A percentile compares a stretch with the other conserved stretches of the same genome.
Conservation (phyloP, 2,888 invertebrate species). For the Pterostichus madidus region DNA sequence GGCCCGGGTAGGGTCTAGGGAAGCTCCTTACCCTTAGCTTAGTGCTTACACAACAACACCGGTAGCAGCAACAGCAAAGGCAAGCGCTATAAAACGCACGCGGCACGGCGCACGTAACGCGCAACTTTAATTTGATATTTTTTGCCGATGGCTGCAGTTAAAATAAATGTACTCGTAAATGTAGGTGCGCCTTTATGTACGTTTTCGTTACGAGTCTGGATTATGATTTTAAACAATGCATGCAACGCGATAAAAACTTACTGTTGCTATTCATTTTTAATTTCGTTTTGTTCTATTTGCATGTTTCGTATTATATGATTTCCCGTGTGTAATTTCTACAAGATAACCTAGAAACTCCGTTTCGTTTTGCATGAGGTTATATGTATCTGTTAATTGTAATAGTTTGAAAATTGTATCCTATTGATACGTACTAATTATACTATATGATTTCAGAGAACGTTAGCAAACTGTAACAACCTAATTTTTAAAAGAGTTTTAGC, state of each 20-base stretch:
- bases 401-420: constrained; percentile 48
- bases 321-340: constrained; percentile 60
- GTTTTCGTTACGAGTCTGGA: constrained; percentile 56
- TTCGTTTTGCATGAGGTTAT: background rate
- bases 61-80: background rate
- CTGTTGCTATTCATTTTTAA: constrained; percentile 56
- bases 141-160: constrained; percentile 63
- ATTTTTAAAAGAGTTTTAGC: no score
- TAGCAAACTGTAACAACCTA: no score
- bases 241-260: constrained; percentile 61
- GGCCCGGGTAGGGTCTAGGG: background rate
- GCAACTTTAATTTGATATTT: constrained; percentile 65
- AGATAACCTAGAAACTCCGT: constrained; percentile 33
- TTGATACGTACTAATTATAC: constrained; percentile 43
- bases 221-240: constrained; percentile 67
- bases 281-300: constrained; percentile 57
- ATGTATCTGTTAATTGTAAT: constrained; percentile 13
- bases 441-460: no score
- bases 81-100: constrained; percentile 45
- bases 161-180: constrained; percentile 65
- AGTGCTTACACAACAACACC: constrained; percentile 5
- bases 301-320: constrained; percentile 60
- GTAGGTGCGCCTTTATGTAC: constrained; percentile 57
- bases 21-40: background rate
- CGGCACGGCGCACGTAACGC: constrained; percentile 31